Base-by-base conservation (phyloP, 2,797 vertebrate genomes). In the Enteromius anoplus region DNA sequence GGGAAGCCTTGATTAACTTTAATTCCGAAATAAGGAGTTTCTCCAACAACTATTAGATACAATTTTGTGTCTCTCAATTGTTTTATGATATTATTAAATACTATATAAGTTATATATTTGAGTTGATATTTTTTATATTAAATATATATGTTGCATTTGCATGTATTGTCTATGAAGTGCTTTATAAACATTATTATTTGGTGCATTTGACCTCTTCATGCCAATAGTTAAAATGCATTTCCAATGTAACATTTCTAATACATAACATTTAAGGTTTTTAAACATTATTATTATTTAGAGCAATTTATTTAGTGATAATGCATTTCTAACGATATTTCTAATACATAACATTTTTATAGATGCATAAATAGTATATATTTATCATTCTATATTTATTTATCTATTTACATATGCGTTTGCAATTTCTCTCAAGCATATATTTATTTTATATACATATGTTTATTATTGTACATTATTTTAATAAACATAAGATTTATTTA, bases 1-100 rank as follows among this genome's bases (percentile, higher is more conserved):
- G 42, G 82, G 85, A 75, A 71, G 14, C 66, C 58, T 65, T 78
- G 75, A 26, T 26, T 72, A 42, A 80, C 23, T 58, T 51, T 66
- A 37, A 34, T 77, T 19, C 5, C 21, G 11, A 3, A 21, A 5
- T 32, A 45, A 75, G 40, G 21, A 37, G 1, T 7, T 40, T 40
- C 37, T 37, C n/a, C 5, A 17, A 4, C 1, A 32, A 9, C 3
- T 21, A 7, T 34, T 58, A 14, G 5, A 53, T 26, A 23, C 37
- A 11, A 17, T 15, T 1, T 15, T 7, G 60, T 32, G n/a, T 26
- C 26, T 34, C 32, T 21, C 32, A 34, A 66, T 32, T 37, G 19
- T 21, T 66, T 66, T 37, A 19, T 66, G 19, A 21, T 66, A 26
- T 11, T 60, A 60, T 60, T 53, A 29, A 29, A 62, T 62, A 12